These are phyloP conservation scores for Pseudachorutes palmiensis DNA, from an alignment of 1,140 invertebrate genomes.

Conservation along the genomic window DNA sequence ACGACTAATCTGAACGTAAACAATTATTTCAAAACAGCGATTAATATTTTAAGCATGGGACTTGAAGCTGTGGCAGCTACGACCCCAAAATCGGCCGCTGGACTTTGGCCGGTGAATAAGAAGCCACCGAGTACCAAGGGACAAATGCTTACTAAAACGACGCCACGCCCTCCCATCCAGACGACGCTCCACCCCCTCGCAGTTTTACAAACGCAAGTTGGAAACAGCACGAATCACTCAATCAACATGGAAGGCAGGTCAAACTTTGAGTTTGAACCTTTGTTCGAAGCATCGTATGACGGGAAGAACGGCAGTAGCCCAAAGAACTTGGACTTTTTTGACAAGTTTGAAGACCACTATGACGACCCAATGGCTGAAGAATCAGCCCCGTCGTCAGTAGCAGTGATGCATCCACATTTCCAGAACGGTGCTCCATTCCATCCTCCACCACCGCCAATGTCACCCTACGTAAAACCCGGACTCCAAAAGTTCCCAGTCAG, in stretches of 20 bases:
- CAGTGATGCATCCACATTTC: not conserved
- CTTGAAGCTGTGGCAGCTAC: not conserved
- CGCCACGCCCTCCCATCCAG: not conserved
- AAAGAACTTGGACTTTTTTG: not conserved
- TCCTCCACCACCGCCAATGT: not conserved
- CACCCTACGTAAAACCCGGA: not conserved
- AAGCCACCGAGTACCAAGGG: no score
- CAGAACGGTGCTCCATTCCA: not conserved
- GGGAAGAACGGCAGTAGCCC: not conserved
- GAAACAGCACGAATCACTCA: not conserved
- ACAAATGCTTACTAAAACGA: not conserved
- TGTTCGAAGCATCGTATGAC: not conserved
- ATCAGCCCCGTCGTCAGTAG: not conserved
- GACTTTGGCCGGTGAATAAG: not conserved
- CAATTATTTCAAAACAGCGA: slow-evolving; percentile 2
- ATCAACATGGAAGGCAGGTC: slow-evolving; percentile 1
- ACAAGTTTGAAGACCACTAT: slow-evolving; percentile 9
- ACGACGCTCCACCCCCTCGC: not conserved
- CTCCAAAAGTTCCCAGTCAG: not conserved
- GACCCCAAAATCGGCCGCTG: not conserved
- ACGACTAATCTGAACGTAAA: not conserved
- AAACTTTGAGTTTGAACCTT: not conserved
- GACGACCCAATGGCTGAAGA: slow-evolving; percentile 12
- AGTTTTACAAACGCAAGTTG: not conserved
- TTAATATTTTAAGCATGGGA: not conserved